Conservation (phyloP, 1,140 invertebrate genomes). For the Calycopis cecrops region DNA sequence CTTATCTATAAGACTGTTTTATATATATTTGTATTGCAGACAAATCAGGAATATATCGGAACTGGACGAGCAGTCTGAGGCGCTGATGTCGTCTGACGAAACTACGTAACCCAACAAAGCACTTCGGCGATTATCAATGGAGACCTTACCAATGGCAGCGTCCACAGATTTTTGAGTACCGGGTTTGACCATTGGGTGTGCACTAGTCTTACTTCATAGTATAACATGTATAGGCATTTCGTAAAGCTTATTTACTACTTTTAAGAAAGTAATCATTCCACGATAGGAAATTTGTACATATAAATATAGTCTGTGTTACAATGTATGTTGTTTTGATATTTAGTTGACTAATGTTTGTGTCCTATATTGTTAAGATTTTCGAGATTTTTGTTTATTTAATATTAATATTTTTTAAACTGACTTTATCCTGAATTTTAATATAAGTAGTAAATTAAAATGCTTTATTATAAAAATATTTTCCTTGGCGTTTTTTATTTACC, state of each 20-base stretch:
- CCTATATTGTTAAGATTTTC: conserved; percentile 12
- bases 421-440: conserved; percentile 4
- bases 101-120: conserved; percentile 47
- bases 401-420: conserved; percentile 16
- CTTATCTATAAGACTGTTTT: too few relatives aligned
- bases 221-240: conserved; percentile 14
- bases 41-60: conserved; percentile 59
- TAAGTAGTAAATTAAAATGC: conserved; percentile 18
- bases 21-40: conserved; percentile 38
- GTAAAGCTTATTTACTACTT: conserved; percentile 5
- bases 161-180: neutral
- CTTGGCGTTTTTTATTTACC: neutral
- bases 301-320: conserved; percentile 9
- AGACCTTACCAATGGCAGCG: too few relatives aligned
- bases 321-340: conserved; percentile 8
- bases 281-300: conserved; percentile 13
- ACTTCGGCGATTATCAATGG: neutral
- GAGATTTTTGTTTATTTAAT: conserved; percentile 16
- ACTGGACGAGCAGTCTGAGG: conserved; percentile 62
- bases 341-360: conserved; percentile 5
- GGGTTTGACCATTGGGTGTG: conserved; percentile 15
- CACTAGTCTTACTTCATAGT: conserved; percentile 11
- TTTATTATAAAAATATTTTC: conserved; percentile 8
- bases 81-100: conserved; percentile 62
- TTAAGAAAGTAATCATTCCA: conserved; percentile 23